Evolutionary conservation across 2,113 vertebrate genomes (phyloP), one percentile per base, ranked within the genome.

Genomic region (Otolemur garnettii): DNA sequence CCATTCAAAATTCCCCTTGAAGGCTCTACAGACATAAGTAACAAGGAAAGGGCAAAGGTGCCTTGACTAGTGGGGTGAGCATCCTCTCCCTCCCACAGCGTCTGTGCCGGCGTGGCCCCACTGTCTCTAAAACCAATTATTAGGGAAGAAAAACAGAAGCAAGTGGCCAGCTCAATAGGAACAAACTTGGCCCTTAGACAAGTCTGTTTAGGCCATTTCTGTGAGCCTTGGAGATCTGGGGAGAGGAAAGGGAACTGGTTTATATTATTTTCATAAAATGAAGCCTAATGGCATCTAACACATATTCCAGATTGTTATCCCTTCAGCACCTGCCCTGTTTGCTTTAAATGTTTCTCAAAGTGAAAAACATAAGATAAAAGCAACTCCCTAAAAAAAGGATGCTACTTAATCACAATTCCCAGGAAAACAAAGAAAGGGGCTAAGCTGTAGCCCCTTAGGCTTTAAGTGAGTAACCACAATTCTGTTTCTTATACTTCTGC

Each of bases 61-160:
- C 42, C 42, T 50, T 66, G 24, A 26, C 6, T 38, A 28, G 22
- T 4, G 22, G 62, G 35, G 14, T 33, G 2, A 59, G 19, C 35
- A n/a, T 17, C 7, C 28, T 4, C 2, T 2, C 21, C 11, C 4
- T n/a, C 28, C 4, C 38, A 69, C 9, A 42, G 35, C 4, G 0
- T 18, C 57, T 1, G 7, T 24, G 6, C n/a, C 7, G 26, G 1
- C 1, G 12, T 45, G 24, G 38, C 38, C n/a, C 38, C 35, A 35
- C 10, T 17, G 4, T 30, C 53, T 10, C 19, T 8, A 5, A 53
- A 35, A 79, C 7, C 28, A 4, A 15, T 50, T 55, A 5, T 35
- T 79, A 7, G 0, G 0, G 13, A 3, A 57, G 10, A 22, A 21
- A 55, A 71, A 71, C 21, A 33, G 14, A 84, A 78, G 59, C 21